Conservation (phyloP, 2,797 vertebrate genomes). For the Limnodromus scolopaceus region DNA sequence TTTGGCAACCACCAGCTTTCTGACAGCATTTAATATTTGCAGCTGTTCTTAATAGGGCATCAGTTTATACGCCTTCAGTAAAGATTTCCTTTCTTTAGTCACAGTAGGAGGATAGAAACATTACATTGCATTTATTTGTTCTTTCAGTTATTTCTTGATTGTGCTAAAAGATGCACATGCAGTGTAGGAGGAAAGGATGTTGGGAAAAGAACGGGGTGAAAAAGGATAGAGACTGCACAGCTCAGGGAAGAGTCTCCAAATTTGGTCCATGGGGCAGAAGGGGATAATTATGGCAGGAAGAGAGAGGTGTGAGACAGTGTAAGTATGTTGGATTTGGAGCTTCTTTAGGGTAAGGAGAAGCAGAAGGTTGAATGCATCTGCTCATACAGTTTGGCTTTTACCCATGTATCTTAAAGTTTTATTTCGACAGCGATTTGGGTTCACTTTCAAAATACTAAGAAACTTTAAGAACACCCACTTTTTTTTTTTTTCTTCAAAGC, state of each 20-base stretch:
- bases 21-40: neutral
- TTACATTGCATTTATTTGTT: neutral
- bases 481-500: neutral
- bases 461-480: neutral
- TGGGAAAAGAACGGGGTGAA: neutral
- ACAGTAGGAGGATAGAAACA: neutral
- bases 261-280: neutral
- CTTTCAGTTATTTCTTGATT: neutral
- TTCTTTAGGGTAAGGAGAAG: neutral
- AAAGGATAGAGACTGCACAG: neutral
- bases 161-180: fast-evolving
- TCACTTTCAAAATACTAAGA: neutral
- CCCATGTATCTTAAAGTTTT: neutral
- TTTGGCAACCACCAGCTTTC: neutral
- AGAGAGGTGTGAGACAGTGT: slow-evolving; percentile 14
- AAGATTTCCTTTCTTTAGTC: neutral
- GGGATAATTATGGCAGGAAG: neutral
- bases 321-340: neutral
- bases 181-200: neutral
- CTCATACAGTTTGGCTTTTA: neutral
- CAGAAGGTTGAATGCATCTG: slow-evolving; percentile 25
- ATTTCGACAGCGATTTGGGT: neutral
- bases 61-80: neutral
- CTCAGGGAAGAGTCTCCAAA: neutral
- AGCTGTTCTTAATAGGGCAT: neutral